phyloP scores from a whole-genome alignment of 2,113 vertebrate species.

The Perca schrenkii region DNA sequence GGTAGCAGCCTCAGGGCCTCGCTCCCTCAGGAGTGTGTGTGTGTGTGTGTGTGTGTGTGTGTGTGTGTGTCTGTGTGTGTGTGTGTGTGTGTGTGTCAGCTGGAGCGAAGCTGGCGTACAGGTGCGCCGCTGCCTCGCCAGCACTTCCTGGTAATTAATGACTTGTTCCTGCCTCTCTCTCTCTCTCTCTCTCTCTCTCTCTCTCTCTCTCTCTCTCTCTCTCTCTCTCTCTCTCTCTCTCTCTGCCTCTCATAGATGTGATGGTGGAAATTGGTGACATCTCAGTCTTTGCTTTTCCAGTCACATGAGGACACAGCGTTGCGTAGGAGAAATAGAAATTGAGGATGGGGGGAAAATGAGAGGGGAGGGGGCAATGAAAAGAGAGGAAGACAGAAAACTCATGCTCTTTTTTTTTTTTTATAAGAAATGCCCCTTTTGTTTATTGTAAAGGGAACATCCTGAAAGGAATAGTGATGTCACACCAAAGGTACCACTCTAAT shows the following conservation, averaged over 20 bases:
- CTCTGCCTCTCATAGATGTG: constrained; percentile 34
- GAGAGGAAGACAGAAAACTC: neutral
- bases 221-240: constrained; percentile 32
- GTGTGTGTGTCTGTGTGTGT: constrained; percentile 28
- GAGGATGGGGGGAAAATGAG: neutral
- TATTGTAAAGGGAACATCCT: neutral
- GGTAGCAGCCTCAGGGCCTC: constrained; percentile 41
- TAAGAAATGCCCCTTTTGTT: neutral
- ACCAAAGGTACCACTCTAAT: neutral
- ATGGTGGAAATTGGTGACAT: constrained; percentile 69
- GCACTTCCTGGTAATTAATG: constrained; percentile 86
- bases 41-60: constrained; percentile 12
- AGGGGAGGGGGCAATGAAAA: neutral
- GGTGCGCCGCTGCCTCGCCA: constrained; percentile 80
- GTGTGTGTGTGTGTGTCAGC: constrained; percentile 65
- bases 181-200: constrained; percentile 20
- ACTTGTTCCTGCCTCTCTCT: constrained; percentile 72
- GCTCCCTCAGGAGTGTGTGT: constrained; percentile 53
- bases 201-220: constrained; percentile 18
- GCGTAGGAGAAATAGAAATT: constrained; percentile 28
- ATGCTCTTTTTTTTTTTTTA: neutral
- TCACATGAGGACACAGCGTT: constrained; percentile 57
- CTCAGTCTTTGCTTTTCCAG: constrained; percentile 64
- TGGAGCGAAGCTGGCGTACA: constrained; percentile 76
- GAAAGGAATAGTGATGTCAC: too few relatives aligned